Evolutionary conservation across 1,140 invertebrate species (phyloP), one percentile per base, ranked within the genome.

Genomic region (Cepaea nemoralis): DNA sequence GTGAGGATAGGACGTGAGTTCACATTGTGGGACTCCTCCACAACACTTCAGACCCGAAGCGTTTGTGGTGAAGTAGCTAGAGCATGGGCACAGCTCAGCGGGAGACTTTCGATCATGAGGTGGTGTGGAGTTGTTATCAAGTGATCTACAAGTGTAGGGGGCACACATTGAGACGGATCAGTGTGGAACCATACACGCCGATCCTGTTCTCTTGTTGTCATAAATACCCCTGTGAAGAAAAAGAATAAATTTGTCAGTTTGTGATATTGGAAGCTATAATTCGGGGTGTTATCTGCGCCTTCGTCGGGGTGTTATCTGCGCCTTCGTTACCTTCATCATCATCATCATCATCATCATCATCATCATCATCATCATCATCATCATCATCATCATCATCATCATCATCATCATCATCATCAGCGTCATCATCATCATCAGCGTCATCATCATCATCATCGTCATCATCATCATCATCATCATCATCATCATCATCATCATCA

Each of bases 341-440:
- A 16, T 10, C 42, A 45, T 45, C 42, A 45, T 45, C 42, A 45
- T 16, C 42, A 45, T 45, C 42, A 45, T 16, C 42, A 45, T 45
- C 42, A 45, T 45, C 42, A 45, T 45, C 66, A 67, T 5, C 66
- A 48, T 67, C 66, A 67, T 67, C 66, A 67, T 67, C 66, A 67
- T 24, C 66, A 5, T 24, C 66, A 67, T 67, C 66, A 67, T 67
- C 66, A 67, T 5, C 66, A 67, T 67, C 66, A 67, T 67, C 24
- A 67, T 67, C 66, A 67, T 24, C 1, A 67, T 67, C 66, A 67
- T 67, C 66, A 67, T 67, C 66, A 67, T 67, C 66, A 37, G 12
- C 66, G 66, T 67, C 66, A 67, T 67, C 66, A 67, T 67, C 66
- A 67, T 5, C 66, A 67, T 67, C 66, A 37, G 12, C 66, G 22